These are phyloP conservation scores for Theonella swinhoei DNA, from an alignment of 37 sponge, comb jelly and placozoan genomes.

Conservation along the genomic window DNA sequence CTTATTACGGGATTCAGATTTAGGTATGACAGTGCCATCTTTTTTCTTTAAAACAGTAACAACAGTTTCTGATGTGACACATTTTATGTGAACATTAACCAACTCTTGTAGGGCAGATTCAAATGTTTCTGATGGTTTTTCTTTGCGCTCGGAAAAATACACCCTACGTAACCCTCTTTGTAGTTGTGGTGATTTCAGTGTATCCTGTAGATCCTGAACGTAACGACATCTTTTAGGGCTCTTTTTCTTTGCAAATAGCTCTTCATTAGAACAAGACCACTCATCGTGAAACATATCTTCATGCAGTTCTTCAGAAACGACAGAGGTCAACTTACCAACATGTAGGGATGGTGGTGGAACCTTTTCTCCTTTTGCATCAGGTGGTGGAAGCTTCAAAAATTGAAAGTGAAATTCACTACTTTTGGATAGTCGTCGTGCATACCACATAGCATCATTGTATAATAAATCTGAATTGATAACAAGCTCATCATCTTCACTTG, in stretches of 20 bases:
- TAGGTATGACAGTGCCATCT: constrained; percentile 12
- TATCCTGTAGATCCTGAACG: constrained; percentile 1
- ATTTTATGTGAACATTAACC: background rate
- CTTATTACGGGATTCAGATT: background rate
- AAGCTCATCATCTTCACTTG: constrained; percentile 30
- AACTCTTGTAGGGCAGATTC: background rate
- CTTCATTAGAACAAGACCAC: constrained; percentile 37
- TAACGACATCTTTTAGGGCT: background rate
- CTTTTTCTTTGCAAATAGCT: background rate
- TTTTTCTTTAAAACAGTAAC: constrained; percentile 11
- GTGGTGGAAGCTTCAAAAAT: constrained; percentile 12
- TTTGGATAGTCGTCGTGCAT: constrained; percentile 11
- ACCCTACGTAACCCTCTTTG: constrained; percentile 28
- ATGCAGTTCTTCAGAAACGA: constrained; percentile 47
- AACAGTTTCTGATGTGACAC: background rate
- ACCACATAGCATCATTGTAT: constrained; percentile 54
- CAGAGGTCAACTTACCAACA: constrained; percentile 19
- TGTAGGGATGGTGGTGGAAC: constrained; percentile 39
- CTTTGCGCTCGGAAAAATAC: constrained; percentile 14
- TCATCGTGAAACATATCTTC: background rate
- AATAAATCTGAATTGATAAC: constrained; percentile 2
- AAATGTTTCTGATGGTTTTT: constrained; percentile 6
- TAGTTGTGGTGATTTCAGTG: constrained; percentile 16
- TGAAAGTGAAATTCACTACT: too few relatives aligned
- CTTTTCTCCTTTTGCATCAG: constrained; percentile 21